phyloP scores from a whole-genome alignment of 2,888 invertebrate species.

The Callyntrura guangdongensis region DNA sequence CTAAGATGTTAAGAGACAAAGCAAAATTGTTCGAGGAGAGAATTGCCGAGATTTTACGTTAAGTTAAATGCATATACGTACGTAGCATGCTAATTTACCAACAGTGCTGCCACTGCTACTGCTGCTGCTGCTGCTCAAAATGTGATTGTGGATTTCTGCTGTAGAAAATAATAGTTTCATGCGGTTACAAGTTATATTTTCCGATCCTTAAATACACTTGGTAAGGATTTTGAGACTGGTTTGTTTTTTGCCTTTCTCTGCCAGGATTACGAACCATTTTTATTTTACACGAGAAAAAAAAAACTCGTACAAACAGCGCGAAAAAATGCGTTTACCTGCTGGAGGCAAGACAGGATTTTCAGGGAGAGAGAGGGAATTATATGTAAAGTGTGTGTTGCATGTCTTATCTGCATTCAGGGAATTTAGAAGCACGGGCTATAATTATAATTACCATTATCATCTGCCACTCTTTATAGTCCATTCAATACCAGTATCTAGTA shows the following conservation, averaged over 20 bases:
- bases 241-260: not conserved
- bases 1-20: not conserved
- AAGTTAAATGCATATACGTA: not conserved
- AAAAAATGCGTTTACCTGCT: conserved; percentile 49
- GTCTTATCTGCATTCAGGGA: not conserved
- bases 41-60: not conserved
- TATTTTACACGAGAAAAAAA: not conserved
- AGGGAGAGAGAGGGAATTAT: conserved; percentile 32
- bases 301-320: not conserved
- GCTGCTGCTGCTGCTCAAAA: not conserved
- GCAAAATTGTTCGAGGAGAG: not conserved
- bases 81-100: too few species aligned
- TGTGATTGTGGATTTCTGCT: conserved; percentile 2
- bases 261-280: too few species aligned
- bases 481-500: not conserved
- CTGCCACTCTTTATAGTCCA: not conserved
- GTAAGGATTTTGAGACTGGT: not conserved
- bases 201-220: not conserved
- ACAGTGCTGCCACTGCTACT: too few species aligned
- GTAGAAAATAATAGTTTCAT: not conserved
- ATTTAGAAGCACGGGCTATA: conserved; percentile 58
- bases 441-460: conserved; percentile 45
- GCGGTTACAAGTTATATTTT: not conserved
- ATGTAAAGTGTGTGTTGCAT: not conserved
- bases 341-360: conserved; percentile 69